A percentile compares a stretch with the other conserved stretches of the same genome.
These are phyloP conservation scores for Molossus alvarezi DNA, from an alignment of 2,797 vertebrate species.

Conservation along the genomic window DNA sequence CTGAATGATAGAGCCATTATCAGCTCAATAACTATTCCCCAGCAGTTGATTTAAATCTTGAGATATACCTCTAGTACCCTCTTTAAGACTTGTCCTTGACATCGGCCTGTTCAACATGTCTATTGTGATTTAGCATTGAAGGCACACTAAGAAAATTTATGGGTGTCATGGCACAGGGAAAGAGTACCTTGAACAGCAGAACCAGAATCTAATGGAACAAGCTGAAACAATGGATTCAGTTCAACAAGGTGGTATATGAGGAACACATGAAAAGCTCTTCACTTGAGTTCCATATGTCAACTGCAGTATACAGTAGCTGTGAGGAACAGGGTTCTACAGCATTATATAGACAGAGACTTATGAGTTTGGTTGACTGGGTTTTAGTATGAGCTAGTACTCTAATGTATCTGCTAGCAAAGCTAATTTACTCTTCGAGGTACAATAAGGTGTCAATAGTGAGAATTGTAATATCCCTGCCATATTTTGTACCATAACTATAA, in stretches of 20 bases:
- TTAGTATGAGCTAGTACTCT: not conserved
- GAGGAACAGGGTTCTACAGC: not conserved
- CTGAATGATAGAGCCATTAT: not conserved
- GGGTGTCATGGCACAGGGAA: not conserved
- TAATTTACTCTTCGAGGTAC: not conserved
- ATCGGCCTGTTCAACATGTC: not conserved
- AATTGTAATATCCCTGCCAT: not conserved
- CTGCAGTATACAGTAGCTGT: not conserved
- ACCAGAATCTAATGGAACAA: not conserved
- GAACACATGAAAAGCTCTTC: not conserved
- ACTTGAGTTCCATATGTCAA: not conserved
- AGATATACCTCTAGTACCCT: not conserved
- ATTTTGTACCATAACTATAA: not conserved
- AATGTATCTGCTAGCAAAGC: not conserved
- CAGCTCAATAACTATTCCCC: not conserved
- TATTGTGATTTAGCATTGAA: not conserved
- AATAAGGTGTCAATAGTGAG: not conserved
- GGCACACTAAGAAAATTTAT: not conserved
- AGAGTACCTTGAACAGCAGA: not conserved
- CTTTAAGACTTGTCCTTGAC: not conserved
- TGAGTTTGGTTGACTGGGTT: not conserved
- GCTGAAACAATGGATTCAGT: not conserved
- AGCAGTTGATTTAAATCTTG: not conserved
- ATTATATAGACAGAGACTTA: not conserved
- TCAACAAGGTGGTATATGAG: not conserved